phyloP scores from a whole-genome alignment of 2,797 vertebrate species.

The Sarcophilus harrisii region DNA sequence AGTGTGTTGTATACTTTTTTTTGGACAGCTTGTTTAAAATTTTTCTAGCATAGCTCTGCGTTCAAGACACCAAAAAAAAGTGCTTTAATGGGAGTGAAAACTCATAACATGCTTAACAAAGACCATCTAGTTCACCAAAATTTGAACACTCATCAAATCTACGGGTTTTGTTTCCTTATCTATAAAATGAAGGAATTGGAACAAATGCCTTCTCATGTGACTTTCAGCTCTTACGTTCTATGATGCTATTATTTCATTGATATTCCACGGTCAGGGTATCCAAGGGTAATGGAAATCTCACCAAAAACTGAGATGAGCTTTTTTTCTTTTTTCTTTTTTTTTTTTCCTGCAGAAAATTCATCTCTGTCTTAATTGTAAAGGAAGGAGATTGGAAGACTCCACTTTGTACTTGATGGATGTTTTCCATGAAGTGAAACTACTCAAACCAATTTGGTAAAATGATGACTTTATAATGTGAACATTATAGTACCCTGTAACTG shows the following conservation, averaged over 20 bases:
- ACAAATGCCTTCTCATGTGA: too few relatives aligned
- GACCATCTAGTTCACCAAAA: not conserved
- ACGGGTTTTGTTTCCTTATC: too few relatives aligned
- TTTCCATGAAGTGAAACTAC: not conserved
- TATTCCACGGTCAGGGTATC: not conserved
- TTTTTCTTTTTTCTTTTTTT: too few relatives aligned
- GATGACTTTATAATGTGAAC: not conserved
- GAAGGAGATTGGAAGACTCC: constrained; percentile 6
- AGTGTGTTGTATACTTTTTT: too few relatives aligned
- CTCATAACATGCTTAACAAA: not conserved
- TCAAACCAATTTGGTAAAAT: not conserved
- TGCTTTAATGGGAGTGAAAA: not conserved
- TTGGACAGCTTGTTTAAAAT: too few relatives aligned
- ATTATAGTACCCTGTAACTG: not conserved
- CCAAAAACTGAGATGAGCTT: not conserved
- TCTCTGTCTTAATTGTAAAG: constrained; percentile 13
- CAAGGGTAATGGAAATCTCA: not conserved
- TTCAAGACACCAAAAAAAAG: not conserved
- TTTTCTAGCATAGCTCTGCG: too few relatives aligned
- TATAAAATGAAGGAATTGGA: too few relatives aligned
- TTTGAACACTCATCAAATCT: not conserved
- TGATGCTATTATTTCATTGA: not conserved
- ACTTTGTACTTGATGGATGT: not conserved
- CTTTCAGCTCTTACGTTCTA: too few relatives aligned
- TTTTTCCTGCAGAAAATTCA: not conserved